Evolutionary conservation across 2,888 invertebrate genomes (phyloP).

Genomic region (Pachliopta kotzebuea): DNA sequence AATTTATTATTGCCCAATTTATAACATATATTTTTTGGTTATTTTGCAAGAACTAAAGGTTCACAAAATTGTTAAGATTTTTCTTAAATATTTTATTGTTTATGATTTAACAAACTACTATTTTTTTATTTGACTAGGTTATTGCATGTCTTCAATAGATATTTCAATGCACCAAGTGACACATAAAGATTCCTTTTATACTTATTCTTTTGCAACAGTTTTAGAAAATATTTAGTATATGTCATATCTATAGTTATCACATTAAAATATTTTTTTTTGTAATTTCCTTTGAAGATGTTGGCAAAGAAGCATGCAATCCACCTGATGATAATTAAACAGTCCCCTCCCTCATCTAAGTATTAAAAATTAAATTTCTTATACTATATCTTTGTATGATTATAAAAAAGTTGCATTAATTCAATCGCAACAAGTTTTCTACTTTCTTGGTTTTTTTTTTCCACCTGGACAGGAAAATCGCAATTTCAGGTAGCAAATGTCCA

Average conservation of each 20-base stretch:
- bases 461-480: slow-evolving; percentile 21
- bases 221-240: neutral
- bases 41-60: too few species aligned
- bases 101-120: too few species aligned
- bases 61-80: too few species aligned
- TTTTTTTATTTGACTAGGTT: too few species aligned
- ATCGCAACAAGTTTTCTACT: slow-evolving; percentile 9
- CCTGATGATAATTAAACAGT: neutral
- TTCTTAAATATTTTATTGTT: too few species aligned
- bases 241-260: slow-evolving; percentile 7
- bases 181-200: neutral
- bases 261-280: slow-evolving; percentile 23
- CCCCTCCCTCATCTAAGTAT: neutral
- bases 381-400: neutral
- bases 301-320: neutral
- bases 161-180: too few species aligned
- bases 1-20: too few species aligned
- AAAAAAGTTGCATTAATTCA: neutral
- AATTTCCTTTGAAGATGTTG: neutral
- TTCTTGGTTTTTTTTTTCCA: slow-evolving; percentile 28
- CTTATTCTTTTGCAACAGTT: neutral
- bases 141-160: too few species aligned
- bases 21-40: too few species aligned
- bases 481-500: slow-evolving; percentile 41
- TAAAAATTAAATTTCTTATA: neutral